Percentiles rank a stretch among this genome's conserved stretches.
Evolutionary conservation across 2,113 vertebrate species (phyloP).

Genomic region (Chloropsis hardwickii): DNA sequence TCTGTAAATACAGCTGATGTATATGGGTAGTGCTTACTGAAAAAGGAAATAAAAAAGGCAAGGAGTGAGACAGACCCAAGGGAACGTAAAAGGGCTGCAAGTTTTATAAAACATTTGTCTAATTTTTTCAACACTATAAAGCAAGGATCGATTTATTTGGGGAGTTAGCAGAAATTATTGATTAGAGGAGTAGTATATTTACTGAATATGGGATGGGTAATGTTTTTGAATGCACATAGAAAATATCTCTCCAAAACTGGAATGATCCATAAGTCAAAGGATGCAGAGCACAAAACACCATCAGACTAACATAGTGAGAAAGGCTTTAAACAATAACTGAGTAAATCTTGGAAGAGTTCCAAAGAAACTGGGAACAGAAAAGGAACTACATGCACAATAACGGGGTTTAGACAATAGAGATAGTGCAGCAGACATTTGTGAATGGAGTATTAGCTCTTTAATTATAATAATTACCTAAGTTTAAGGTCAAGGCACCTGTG

Average conservation of each 20-base stretch:
- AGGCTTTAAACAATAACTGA: slow-evolving; percentile 73
- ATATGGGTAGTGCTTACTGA: slow-evolving; percentile 38
- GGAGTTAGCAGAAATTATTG: slow-evolving; percentile 59
- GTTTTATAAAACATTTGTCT: slow-evolving; percentile 76
- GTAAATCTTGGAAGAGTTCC: slow-evolving; percentile 73
- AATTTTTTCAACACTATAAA: slow-evolving; percentile 70
- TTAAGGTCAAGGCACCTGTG: slow-evolving; percentile 75
- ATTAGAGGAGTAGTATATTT: slow-evolving; percentile 64
- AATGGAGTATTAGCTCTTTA: slow-evolving; percentile 69
- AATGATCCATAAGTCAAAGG: slow-evolving; percentile 57
- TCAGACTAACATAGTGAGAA: slow-evolving; percentile 57
- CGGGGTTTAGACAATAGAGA: slow-evolving; percentile 69
- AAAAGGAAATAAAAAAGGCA: slow-evolving; percentile 36
- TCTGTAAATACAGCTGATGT: slow-evolving; percentile 7
- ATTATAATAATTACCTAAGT: slow-evolving; percentile 76
- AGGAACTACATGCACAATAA: slow-evolving; percentile 61
- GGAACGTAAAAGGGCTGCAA: slow-evolving; percentile 58
- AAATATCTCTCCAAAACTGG: slow-evolving; percentile 56
- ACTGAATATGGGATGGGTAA: slow-evolving; percentile 51
- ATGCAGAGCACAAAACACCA: slow-evolving; percentile 67
- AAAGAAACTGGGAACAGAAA: slow-evolving; percentile 64
- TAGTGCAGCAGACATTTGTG: slow-evolving; percentile 51
- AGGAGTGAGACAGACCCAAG: slow-evolving; percentile 59
- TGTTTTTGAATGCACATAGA: slow-evolving; percentile 47
- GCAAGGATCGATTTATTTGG: slow-evolving; percentile 61